Base-by-base conservation (phyloP, 2,797 vertebrate species). In the Gymnoscopelus braueri region DNA sequence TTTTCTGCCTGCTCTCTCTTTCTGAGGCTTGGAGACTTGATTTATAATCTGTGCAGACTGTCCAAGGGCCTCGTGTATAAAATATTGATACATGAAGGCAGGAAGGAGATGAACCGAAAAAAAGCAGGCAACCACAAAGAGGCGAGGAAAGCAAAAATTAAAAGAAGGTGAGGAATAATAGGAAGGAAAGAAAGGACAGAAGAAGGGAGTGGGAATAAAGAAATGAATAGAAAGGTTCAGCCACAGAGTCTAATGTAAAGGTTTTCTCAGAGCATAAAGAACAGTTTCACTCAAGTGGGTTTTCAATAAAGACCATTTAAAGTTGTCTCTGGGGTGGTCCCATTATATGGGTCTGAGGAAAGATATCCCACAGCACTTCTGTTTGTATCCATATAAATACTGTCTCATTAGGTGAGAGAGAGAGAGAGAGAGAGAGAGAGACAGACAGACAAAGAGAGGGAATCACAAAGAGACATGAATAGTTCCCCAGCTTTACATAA, bases 271-370 rank as follows among this genome's bases (percentile, higher is more conserved):
- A 44, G 39, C 39, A 44, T 9, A 44, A n/a, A 0, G 0, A 6
- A 58, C 54, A 19, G 15, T 71, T 75, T 72, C 0, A 54, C 65
- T 74, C 26, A 67, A 67, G 55, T 29, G 23, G 23, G 7, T 47
- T 63, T 69, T 72, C 13, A 78, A 26, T 70, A 57, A 71, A 48
- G 63, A 78, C 72, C 78, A 71, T 78, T 71, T 72, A 89, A 90
- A 19, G 79, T 73, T 8, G 77, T 83, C 26, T 90, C 89, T 0
- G 44, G 83, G 64, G 88, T 94, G 93, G 68, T 93, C 94, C 47
- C 71, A 81, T 57, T 83, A 77, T n/a, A 84, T 84, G n/a, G 77
- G 72, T 11, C 86, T 81, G 65, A 88, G 87, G 32, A 50, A 12
- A 29, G 39, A 32, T 19, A 26, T 60, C 32, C 6, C 59, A 52